These are phyloP conservation scores for Peromyscus californicus DNA, from an alignment of 2,113 vertebrate species.

Conservation along the genomic window DNA sequence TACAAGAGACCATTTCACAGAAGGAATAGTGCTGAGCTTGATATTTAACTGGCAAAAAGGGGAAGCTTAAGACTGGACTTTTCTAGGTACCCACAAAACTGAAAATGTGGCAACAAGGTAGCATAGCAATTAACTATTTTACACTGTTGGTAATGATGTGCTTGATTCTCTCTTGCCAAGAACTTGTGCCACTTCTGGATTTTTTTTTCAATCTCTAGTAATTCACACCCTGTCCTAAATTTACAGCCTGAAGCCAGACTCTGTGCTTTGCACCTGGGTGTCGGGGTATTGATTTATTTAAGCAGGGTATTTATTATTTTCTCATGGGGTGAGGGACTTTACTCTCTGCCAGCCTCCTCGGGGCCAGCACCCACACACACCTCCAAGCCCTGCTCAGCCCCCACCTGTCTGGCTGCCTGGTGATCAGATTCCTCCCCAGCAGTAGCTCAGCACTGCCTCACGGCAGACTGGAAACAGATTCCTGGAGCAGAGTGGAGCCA, in stretches of 20 bases:
- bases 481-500: not conserved
- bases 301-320: conserved; percentile 19
- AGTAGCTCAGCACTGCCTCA: not conserved
- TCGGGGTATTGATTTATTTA: conserved; percentile 17
- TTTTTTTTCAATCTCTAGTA: not conserved
- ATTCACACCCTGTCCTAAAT: conserved; percentile 20
- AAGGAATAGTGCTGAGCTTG: not conserved
- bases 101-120: not conserved
- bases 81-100: conserved; percentile 37
- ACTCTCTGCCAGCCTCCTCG: not conserved
- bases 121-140: not conserved
- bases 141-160: not conserved
- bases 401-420: not conserved
- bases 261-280: not conserved
- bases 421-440: not conserved
- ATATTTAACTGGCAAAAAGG: not conserved
- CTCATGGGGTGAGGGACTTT: not conserved
- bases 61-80: not conserved
- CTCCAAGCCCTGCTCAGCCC: not conserved
- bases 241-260: not conserved
- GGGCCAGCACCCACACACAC: not conserved
- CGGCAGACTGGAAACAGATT: not conserved
- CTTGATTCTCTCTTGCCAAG: not conserved
- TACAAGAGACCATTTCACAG: not conserved
- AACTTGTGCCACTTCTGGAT: not conserved